Base-by-base conservation (phyloP, 2,888 invertebrate genomes). In the Acronicta leporina region DNA sequence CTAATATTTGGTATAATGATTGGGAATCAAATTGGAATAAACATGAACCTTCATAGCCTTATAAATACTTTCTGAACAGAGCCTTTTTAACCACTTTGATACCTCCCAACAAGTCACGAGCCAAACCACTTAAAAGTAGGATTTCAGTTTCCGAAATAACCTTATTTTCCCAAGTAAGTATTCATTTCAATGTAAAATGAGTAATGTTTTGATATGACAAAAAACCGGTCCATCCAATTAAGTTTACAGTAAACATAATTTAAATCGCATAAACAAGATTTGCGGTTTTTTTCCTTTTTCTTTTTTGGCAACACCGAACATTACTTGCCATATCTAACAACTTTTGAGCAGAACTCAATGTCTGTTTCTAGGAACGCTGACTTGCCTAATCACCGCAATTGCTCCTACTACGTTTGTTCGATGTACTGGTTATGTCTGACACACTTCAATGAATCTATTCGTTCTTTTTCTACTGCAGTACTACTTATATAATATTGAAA, bases 231-330 rank as follows among this genome's bases (percentile, higher is more conserved):
- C 55, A 61, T 54, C 54, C 54, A 68, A 68, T 70, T 70, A 68
- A 51, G 51, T 56, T 73, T 58, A 74, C 73, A 73, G 73, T 76
- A 63, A 58, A 73, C 55, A 62, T 50, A 77, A 75, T 77, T 77
- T 74, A 66, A 70, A 60, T 59, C 70, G 62, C 67, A 63, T 67
- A 58, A 68, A 50, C 43, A 56, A 74, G 54, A 55, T 33, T 64
- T 57, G 75, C 57, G 71, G 67, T 63, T 61, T 67, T 55, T 68
- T 44, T 14, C 41, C 15, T 20, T 64, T 71, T 67, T 66, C 7
- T 55, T 67, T 71, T 47, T 54, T 69, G 62, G 69, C 62, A 69
- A 53, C 69, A 73, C 41, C 44, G 52, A 42, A 53, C 56, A 48
- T 69, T 73, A 73, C 73, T 49, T 46, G 40, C 41, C 30, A 49